Percentiles rank a stretch among this genome's conserved stretches.
Evolutionary conservation across 1,140 invertebrate genomes (phyloP).

Genomic region (Drosophila chauvacae): DNA sequence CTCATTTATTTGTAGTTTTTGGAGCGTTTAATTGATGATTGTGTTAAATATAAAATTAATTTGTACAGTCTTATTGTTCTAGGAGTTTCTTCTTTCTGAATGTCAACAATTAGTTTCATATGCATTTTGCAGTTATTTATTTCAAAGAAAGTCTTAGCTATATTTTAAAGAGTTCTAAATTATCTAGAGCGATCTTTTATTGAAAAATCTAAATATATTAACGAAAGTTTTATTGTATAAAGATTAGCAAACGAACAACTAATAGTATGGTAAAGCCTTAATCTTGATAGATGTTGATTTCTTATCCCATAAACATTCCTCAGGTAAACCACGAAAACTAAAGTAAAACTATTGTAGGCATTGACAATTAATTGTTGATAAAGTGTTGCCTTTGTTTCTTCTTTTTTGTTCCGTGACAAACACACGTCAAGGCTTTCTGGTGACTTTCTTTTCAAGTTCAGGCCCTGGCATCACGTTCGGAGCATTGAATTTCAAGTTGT

Average conservation of each 20-base stretch:
- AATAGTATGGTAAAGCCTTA: no score
- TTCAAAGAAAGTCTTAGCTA: no score
- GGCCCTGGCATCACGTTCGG: conserved; percentile 14
- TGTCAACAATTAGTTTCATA: not conserved
- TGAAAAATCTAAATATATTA: no score
- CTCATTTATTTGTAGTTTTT: no score
- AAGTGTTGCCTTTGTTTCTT: not conserved
- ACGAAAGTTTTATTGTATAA: no score
- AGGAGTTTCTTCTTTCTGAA: not conserved
- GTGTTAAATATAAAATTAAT: no score
- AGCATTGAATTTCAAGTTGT: conserved; percentile 20
- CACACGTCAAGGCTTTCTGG: conserved; percentile 12
- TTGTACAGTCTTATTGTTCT: not conserved
- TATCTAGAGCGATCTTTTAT: no score
- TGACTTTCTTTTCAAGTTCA: conserved; percentile 4
- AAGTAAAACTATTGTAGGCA: not conserved
- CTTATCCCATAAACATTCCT: not conserved
- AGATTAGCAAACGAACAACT: no score
- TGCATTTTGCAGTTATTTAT: no score
- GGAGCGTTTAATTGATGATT: no score
- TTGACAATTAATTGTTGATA: conserved; percentile 3
- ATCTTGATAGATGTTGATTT: not conserved
- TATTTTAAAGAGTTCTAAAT: no score
- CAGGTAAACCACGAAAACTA: not conserved
- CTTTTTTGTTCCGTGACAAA: not conserved